Conservation (phyloP, 2,888 invertebrate species). For the Lasioglossum marginatum region DNA sequence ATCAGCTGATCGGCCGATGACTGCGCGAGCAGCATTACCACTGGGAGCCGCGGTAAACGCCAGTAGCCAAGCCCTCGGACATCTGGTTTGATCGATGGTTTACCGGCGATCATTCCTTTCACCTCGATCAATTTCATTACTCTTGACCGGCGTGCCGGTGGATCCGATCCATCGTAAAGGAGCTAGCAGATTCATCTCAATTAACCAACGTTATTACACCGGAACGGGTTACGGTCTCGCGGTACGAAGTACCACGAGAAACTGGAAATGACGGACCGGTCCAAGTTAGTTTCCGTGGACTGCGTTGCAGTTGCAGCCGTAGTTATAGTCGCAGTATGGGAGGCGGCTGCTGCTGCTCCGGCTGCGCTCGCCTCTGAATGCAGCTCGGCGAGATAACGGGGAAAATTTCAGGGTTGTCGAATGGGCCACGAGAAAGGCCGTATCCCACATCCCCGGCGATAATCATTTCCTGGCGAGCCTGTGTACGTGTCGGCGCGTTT, state of each 20-base stretch:
- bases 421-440: constrained; percentile 32
- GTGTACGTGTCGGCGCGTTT: background rate
- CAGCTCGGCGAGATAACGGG: constrained; percentile 40
- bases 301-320: constrained; percentile 7
- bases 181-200: constrained; percentile 73
- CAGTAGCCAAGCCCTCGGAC: background rate
- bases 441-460: constrained; percentile 51
- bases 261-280: constrained; percentile 68
- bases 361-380: constrained; percentile 54
- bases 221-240: constrained; percentile 62
- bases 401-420: constrained; percentile 65
- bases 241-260: constrained; percentile 60
- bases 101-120: constrained; percentile 6
- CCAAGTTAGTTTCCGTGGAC: constrained; percentile 71
- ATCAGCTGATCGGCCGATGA: background rate
- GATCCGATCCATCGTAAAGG: background rate
- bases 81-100: constrained; percentile 1
- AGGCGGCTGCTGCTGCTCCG: background rate
- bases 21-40: background rate
- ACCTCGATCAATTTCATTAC: constrained; percentile 16
- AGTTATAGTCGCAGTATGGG: background rate
- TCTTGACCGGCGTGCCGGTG: background rate
- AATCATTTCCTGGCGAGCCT: constrained; percentile 51
- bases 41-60: background rate
- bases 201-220: constrained; percentile 72